phyloP scores from a whole-genome alignment of 2,113 vertebrate species.

The Salvelinus namaycush region DNA sequence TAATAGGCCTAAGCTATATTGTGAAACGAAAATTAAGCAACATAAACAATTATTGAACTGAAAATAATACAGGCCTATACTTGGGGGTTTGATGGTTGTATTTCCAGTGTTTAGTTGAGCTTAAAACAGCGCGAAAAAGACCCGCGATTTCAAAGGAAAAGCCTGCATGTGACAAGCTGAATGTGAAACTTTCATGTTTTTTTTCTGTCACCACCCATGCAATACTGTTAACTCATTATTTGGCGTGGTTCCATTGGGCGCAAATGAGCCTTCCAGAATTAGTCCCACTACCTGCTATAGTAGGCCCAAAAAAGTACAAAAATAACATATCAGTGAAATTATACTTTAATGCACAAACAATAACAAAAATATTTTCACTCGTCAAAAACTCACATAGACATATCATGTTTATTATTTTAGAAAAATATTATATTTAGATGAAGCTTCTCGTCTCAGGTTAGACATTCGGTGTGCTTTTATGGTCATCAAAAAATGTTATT shows the following conservation, averaged over 20 bases:
- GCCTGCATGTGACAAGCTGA: not conserved
- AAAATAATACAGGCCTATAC: too few species aligned
- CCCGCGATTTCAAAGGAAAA: not conserved
- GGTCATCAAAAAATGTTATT: constrained; percentile 12
- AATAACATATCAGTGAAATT: not conserved
- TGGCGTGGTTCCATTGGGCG: not conserved
- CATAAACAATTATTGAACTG: too few species aligned
- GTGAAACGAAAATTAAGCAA: too few species aligned
- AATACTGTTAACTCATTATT: not conserved
- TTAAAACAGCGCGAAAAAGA: not conserved
- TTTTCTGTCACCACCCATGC: not conserved
- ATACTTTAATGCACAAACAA: not conserved
- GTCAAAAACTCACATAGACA: too few species aligned
- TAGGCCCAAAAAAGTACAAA: not conserved
- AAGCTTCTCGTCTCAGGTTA: not conserved
- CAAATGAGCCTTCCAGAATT: not conserved
- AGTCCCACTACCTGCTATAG: not conserved
- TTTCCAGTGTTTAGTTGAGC: not conserved
- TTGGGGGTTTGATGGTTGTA: too few species aligned
- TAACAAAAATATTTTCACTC: too few species aligned
- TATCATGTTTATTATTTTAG: too few species aligned
- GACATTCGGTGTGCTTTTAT: constrained; percentile 54
- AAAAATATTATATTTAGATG: not conserved
- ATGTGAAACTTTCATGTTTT: not conserved
- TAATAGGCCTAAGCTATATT: too few species aligned